Evolutionary conservation across 2,113 vertebrate species (phyloP).

Genomic region (Notiomystis cincta): DNA sequence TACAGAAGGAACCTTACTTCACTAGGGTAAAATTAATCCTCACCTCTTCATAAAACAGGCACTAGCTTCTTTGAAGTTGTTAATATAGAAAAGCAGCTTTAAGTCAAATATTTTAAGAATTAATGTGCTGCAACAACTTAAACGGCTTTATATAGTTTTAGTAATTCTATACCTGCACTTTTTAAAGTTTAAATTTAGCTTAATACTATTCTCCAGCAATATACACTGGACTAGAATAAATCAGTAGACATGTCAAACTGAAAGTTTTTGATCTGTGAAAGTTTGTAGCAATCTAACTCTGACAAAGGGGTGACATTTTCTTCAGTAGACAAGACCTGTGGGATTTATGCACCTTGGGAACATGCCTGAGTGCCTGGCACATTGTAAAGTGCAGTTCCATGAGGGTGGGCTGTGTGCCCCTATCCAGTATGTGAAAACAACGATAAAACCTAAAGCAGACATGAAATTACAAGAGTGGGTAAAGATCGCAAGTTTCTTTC

Average conservation of each 20-base stretch:
- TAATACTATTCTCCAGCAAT: neutral
- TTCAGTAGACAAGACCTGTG: neutral
- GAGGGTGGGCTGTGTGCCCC: no score
- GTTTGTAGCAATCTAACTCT: neutral
- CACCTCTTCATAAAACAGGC: neutral
- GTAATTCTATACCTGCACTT: neutral
- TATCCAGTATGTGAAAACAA: neutral
- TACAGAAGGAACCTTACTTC: neutral
- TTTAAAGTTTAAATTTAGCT: neutral
- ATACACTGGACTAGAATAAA: neutral
- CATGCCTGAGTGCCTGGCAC: no score
- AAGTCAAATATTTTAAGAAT: neutral
- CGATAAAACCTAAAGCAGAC: neutral
- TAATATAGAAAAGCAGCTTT: neutral
- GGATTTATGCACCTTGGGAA: neutral
- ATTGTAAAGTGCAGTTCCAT: neutral
- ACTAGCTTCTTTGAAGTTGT: neutral
- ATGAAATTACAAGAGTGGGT: neutral
- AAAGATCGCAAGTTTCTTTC: neutral
- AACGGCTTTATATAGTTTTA: neutral
- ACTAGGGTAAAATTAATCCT: neutral
- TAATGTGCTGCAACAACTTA: neutral
- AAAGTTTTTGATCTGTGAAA: neutral
- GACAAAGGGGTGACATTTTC: neutral
- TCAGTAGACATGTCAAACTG: fast-evolving